Conservation (phyloP, 2,888 invertebrate genomes). For the Neoaliturus tenellus region DNA sequence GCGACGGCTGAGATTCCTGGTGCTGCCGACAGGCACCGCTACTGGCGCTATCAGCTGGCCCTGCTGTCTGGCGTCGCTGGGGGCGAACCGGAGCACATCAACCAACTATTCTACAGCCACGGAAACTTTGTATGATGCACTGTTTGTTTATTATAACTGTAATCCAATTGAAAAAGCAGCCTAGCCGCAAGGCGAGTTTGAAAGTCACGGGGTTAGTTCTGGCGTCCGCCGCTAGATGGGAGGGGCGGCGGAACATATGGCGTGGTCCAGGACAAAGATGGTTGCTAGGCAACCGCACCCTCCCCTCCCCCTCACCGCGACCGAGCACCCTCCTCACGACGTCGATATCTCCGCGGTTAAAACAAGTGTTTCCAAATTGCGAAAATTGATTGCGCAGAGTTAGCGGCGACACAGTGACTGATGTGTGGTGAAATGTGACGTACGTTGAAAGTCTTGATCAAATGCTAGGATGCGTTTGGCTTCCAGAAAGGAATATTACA, state of each 20-base stretch:
- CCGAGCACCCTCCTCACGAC: neutral
- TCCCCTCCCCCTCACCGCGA: neutral
- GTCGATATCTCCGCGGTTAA: conserved; percentile 52
- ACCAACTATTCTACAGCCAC: neutral
- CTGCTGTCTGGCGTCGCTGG: neutral
- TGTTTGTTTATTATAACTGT: neutral
- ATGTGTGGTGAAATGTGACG: too few species aligned
- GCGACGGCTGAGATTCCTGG: neutral
- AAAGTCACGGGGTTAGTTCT: conserved; percentile 16
- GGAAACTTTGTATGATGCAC: neutral
- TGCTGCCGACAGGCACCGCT: neutral
- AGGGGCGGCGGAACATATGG: conserved; percentile 17
- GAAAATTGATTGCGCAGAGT: conserved; percentile 18
- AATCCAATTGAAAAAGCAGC: neutral
- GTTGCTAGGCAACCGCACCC: conserved; percentile 40
- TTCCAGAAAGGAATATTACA: too few species aligned
- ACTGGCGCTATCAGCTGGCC: neutral
- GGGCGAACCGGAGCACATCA: neutral
- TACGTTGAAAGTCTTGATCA: too few species aligned
- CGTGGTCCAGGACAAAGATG: conserved; percentile 24
- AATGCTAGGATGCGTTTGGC: too few species aligned
- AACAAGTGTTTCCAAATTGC: conserved; percentile 54
- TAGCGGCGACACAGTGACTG: neutral
- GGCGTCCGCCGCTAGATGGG: neutral
- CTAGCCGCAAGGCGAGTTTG: conserved; percentile 2